These are phyloP conservation scores for Ectemnius continuus DNA, from an alignment of 2,888 invertebrate genomes.

Conservation along the genomic window DNA sequence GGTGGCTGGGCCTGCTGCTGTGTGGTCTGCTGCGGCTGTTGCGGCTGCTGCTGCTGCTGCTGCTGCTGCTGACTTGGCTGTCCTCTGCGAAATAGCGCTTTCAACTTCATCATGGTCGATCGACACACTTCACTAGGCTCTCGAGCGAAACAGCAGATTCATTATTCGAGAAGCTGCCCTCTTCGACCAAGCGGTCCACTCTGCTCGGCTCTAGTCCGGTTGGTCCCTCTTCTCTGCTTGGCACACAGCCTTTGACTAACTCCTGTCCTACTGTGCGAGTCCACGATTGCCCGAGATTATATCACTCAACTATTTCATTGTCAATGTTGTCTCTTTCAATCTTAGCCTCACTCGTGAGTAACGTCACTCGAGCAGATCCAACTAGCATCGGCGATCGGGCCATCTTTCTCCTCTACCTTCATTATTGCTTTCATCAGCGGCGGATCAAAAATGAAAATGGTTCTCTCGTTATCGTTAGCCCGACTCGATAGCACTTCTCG, in stretches of 20 bases:
- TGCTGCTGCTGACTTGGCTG: slow-evolving; percentile 78
- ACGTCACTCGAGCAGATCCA: neutral
- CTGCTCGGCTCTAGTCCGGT: slow-evolving; percentile 2
- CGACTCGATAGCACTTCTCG: neutral
- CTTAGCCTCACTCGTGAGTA: neutral
- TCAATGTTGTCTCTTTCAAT: neutral
- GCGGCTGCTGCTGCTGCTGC: slow-evolving; percentile 67
- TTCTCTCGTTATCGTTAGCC: neutral
- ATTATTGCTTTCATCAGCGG: too few relatives aligned
- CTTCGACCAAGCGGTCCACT: slow-evolving; percentile 14
- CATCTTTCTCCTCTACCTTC: too few relatives aligned
- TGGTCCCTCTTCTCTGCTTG: neutral
- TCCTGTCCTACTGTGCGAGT: neutral
- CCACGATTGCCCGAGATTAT: neutral
- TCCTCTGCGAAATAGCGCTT: slow-evolving; percentile 94
- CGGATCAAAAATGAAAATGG: too few relatives aligned
- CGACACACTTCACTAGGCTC: slow-evolving; percentile 57
- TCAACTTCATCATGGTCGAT: slow-evolving; percentile 92
- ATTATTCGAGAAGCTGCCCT: slow-evolving; percentile 27
- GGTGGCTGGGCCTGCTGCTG: slow-evolving; percentile 71
- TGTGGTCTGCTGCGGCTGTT: slow-evolving; percentile 74
- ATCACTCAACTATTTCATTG: neutral
- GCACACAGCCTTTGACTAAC: too few relatives aligned
- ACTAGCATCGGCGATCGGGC: neutral
- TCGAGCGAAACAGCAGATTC: slow-evolving; percentile 39